A percentile compares a stretch with the other conserved stretches of the same genome.
These are phyloP conservation scores for Fissipunctia ypsillon DNA, from an alignment of 2,888 invertebrate genomes.

Conservation along the genomic window DNA sequence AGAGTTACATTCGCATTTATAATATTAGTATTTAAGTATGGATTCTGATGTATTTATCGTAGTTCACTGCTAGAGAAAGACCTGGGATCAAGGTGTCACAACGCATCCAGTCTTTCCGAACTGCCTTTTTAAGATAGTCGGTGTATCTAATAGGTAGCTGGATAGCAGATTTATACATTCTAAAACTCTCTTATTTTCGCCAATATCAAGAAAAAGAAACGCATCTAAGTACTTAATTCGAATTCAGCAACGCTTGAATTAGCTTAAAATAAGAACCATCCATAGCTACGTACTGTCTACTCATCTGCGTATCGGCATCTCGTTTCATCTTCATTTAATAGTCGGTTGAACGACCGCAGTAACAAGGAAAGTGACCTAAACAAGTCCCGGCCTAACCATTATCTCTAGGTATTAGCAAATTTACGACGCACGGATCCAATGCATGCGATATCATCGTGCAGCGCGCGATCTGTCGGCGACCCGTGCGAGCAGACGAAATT, in stretches of 20 bases:
- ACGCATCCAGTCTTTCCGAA: not conserved
- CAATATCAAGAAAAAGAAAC: not conserved
- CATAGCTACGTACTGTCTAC: slow-evolving; percentile 8
- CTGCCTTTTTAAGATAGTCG: not conserved
- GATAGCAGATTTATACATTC: not conserved
- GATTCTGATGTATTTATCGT: not conserved
- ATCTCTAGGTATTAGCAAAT: slow-evolving; percentile 83
- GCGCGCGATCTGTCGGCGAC: slow-evolving; percentile 11
- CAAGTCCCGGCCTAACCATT: slow-evolving; percentile 76
- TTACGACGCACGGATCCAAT: slow-evolving; percentile 79
- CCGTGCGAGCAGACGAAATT: slow-evolving; percentile 13
- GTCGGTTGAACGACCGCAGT: slow-evolving; percentile 80
- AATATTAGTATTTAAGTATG: not conserved
- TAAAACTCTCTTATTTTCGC: not conserved
- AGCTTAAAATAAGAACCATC: not conserved
- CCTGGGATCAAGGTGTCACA: not conserved
- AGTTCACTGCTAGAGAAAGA: not conserved
- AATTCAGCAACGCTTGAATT: not conserved
- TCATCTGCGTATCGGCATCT: slow-evolving; percentile 19
- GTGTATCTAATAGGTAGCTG: not conserved
- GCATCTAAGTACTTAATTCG: not conserved
- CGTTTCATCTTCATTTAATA: slow-evolving; percentile 51
- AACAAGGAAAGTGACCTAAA: slow-evolving; percentile 77
- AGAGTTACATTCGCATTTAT: not conserved
- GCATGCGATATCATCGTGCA: slow-evolving; percentile 62